Percentiles rank a stretch among this genome's conserved stretches.
These are phyloP conservation scores for Asteroscopus sphinx DNA, from an alignment of 2,888 invertebrate species.

Conservation along the genomic window DNA sequence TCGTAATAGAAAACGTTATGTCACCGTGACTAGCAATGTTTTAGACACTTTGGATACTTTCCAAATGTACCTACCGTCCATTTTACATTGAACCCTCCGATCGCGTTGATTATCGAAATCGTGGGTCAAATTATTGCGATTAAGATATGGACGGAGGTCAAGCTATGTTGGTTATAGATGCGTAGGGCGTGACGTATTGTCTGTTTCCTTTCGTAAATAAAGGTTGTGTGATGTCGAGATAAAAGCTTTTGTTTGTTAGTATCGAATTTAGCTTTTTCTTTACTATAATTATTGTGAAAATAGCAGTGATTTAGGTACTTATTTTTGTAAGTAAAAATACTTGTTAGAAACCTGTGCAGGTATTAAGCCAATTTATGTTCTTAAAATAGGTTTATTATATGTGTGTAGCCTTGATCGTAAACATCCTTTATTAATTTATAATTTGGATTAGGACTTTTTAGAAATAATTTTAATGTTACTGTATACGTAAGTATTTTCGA, in stretches of 20 bases:
- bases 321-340: conserved; percentile 5
- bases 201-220: conserved; percentile 72
- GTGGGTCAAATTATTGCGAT: conserved; percentile 33
- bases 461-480: no score
- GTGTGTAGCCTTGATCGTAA: not conserved
- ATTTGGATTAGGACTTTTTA: no score
- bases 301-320: conserved; percentile 13
- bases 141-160: conserved; percentile 59
- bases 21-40: conserved; percentile 74
- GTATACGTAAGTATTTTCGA: no score
- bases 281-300: conserved; percentile 37
- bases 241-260: conserved; percentile 54
- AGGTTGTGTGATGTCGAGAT: conserved; percentile 62
- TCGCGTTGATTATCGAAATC: conserved; percentile 56
- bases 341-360: not conserved
- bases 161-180: conserved; percentile 59
- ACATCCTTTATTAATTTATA: no score
- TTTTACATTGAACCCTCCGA: conserved; percentile 57
- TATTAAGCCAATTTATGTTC: not conserved
- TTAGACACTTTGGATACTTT: conserved; percentile 80
- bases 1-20: conserved; percentile 73
- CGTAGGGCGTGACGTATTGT: conserved; percentile 71
- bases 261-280: conserved; percentile 43
- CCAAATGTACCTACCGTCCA: conserved; percentile 72
- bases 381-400: conserved; percentile 1